These are phyloP conservation scores for Heliconius ismenius DNA, from an alignment of 2,888 invertebrate species.

Conservation along the genomic window DNA sequence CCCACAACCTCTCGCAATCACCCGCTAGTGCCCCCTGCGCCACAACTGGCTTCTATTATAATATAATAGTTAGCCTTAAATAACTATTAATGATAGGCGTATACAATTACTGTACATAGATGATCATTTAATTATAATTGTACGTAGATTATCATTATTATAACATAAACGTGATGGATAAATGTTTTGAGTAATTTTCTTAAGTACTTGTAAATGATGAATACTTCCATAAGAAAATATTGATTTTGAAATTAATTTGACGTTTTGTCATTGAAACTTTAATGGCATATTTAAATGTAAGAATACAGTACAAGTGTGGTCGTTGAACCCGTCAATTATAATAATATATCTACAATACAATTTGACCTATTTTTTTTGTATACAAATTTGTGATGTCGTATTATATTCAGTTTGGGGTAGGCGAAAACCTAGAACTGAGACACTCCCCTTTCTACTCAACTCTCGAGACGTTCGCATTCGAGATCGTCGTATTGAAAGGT, in stretches of 20 bases:
- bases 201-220: slow-evolving; percentile 15
- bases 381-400: not conserved
- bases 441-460: too few species aligned
- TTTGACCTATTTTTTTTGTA: not conserved
- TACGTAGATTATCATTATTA: slow-evolving; percentile 11
- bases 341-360: not conserved
- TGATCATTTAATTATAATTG: slow-evolving; percentile 20
- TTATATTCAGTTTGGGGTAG: not conserved
- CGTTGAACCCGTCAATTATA: not conserved
- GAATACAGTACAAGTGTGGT: not conserved
- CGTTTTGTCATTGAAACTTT: slow-evolving; percentile 12
- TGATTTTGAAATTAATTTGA: slow-evolving; percentile 14
- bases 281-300: slow-evolving; percentile 5
- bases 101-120: slow-evolving; percentile 14
- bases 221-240: slow-evolving; percentile 9
- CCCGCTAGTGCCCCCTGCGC: too few species aligned
- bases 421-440: too few species aligned
- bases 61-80: slow-evolving; percentile 8
- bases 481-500: too few species aligned
- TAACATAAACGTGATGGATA: slow-evolving; percentile 3
- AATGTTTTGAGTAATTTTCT: not conserved
- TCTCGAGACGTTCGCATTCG: too few species aligned
- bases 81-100: slow-evolving; percentile 20
- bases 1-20: too few species aligned
- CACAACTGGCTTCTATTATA: not conserved